Base-by-base conservation (phyloP, 53 echinoderm and acorn worm genomes). In the Mesocentrotus franciscanus region DNA sequence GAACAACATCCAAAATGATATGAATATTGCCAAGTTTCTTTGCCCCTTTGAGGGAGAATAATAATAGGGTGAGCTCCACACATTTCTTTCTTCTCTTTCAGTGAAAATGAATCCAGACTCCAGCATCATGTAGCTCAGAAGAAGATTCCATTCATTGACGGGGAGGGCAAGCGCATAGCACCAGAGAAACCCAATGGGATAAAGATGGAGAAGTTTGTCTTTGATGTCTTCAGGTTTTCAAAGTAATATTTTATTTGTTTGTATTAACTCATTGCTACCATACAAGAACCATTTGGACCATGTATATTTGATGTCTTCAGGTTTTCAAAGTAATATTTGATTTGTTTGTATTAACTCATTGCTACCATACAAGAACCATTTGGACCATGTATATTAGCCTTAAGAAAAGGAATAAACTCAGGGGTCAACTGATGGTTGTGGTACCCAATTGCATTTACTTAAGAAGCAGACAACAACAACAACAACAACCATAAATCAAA, bases 121-220 rank as follows among this genome's bases (percentile, higher is more conserved):
- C 96, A 95, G 55, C 99, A 99, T 72, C 99, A 99, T 72, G 92
- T 97, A 32, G 99, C 99, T 83, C 98, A 99, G 96, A 99, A 99
- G 96, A 99, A 99, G 97, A 99, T 99, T 56, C 97, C 99, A 34
- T 99, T 90, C 94, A 96, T 99, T 1, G 97, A 98, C 89, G 97
- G 96, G 70, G 95, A 96, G 59, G 99, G 99, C 30, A 87, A 96
- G 26, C 95, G 97, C 49, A 58, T 97, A 27, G 92, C 96, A 56
- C 99, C 99, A 11, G 97, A 98, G 93, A 99, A 99, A 95, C 99
- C 99, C 12, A 99, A 99, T 71, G 99, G 99, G 15, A 97, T 99
- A 72, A 99, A 99, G 96, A 97, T 99, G 97, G 99, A 99, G 95
- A 99, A 99, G 61, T 99, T 99, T 96, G 99, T 99, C 94, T 99